Evolutionary conservation across 1,140 invertebrate genomes (phyloP).

Genomic region (Papilio glaucus): DNA sequence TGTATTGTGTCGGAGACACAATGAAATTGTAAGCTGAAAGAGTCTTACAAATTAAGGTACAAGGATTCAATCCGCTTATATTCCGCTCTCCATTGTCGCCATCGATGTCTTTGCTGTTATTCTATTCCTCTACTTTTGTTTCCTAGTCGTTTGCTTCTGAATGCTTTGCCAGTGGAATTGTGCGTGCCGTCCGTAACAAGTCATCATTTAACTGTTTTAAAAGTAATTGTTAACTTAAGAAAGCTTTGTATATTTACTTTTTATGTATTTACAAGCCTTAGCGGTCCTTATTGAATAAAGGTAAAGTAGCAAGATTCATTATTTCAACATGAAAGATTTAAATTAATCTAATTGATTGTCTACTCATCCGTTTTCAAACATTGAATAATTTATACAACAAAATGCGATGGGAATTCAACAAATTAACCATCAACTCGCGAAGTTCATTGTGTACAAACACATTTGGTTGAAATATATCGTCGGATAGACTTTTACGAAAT

Average conservation of each 20-base stretch:
- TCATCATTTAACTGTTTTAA: background rate
- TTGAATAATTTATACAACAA: background rate
- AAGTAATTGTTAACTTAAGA: too few species aligned
- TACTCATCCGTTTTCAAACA: background rate
- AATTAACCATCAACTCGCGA: slow-evolving; percentile 22
- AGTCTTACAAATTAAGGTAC: slow-evolving; percentile 38
- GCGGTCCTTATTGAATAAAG: background rate
- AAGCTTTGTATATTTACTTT: background rate
- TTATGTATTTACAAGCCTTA: background rate
- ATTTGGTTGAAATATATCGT: slow-evolving; percentile 28
- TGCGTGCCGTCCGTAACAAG: slow-evolving; percentile 4
- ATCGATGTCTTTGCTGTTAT: slow-evolving; percentile 26
- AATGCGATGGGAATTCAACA: slow-evolving; percentile 12
- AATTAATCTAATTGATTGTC: slow-evolving; percentile 5
- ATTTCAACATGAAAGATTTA: background rate
- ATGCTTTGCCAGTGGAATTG: slow-evolving; percentile 15
- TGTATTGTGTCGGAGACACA: slow-evolving; percentile 33
- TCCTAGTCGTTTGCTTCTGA: slow-evolving; percentile 14
- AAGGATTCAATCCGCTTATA: slow-evolving; percentile 37
- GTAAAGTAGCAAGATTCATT: background rate
- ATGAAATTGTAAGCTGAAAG: slow-evolving; percentile 33
- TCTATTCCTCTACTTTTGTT: slow-evolving; percentile 23
- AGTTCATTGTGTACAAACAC: slow-evolving; percentile 17
- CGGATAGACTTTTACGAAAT: slow-evolving; percentile 34
- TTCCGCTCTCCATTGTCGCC: slow-evolving; percentile 28